A percentile compares a stretch with the other conserved stretches of the same genome.
phyloP scores from a whole-genome alignment of 2,888 invertebrate species.

The Stenotaenia linearis region DNA sequence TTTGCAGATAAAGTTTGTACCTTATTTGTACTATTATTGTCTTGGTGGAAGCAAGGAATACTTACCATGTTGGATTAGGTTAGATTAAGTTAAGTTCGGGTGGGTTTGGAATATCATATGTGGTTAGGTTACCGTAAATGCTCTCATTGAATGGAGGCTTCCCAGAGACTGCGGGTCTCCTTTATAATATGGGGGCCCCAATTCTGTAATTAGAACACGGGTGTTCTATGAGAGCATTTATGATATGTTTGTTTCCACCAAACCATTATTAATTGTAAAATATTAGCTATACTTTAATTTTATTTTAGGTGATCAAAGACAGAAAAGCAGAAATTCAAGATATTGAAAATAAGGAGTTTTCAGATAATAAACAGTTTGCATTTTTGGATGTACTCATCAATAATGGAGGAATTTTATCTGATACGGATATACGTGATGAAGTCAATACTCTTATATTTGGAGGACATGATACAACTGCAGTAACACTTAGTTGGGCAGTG shows the following conservation, averaged over 20 bases:
- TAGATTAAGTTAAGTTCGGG: no score
- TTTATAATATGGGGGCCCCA: no score
- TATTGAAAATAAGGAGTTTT: neutral
- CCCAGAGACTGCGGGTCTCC: no score
- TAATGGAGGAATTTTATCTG: constrained; percentile 41
- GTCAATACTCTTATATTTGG: constrained; percentile 50
- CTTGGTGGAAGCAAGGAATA: no score
- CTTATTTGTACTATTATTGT: no score
- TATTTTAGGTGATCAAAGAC: neutral
- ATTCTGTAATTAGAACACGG: no score
- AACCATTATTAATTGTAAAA: neutral
- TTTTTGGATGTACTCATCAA: constrained; percentile 46
- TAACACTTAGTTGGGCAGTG: constrained; percentile 38
- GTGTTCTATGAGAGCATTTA: no score
- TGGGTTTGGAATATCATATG: no score
- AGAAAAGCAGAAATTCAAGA: neutral
- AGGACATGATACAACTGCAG: constrained; percentile 42
- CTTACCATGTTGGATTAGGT: no score
- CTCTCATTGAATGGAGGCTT: no score
- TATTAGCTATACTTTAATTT: neutral
- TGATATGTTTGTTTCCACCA: no score
- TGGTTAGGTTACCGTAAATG: no score
- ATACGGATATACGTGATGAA: constrained; percentile 42
- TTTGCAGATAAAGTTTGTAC: neutral
- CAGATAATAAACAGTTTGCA: constrained; percentile 40